phyloP scores from a whole-genome alignment of 1,140 invertebrate genomes.

The Drosophila auraria region DNA sequence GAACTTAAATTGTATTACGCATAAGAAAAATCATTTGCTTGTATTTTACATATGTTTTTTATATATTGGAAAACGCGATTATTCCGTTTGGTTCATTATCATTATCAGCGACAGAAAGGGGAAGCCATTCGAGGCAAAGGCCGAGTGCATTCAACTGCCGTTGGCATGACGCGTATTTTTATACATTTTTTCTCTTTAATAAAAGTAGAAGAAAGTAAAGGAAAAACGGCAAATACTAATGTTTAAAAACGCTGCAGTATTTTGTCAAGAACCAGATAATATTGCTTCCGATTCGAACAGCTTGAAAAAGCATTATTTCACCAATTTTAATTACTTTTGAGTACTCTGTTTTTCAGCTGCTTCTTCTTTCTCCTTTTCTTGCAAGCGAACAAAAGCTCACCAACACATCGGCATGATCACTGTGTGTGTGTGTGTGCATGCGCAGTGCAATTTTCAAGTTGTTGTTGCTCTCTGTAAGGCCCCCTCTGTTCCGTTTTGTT shows the following conservation, averaged over 20 bases:
- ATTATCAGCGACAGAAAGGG: conserved; percentile 56
- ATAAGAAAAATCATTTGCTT: conserved; percentile 1
- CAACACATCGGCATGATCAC: conserved; percentile 36
- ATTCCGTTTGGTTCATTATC: conserved; percentile 21
- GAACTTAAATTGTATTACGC: conserved; percentile 7
- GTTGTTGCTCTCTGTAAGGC: conserved; percentile 42
- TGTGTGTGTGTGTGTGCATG: conserved; percentile 65
- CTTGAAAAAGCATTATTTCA: conserved; percentile 12
- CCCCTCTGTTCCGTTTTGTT: conserved; percentile 38
- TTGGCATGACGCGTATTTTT: conserved; percentile 54
- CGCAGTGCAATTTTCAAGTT: conserved; percentile 66
- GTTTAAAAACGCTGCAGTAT: not conserved
- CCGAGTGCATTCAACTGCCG: conserved; percentile 72
- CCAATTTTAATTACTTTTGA: conserved; percentile 42
- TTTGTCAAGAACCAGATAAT: not conserved
- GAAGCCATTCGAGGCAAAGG: conserved; percentile 23
- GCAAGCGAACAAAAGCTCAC: conserved; percentile 73
- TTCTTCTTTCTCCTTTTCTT: conserved; percentile 40
- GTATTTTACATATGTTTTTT: not conserved
- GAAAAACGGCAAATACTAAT: not conserved
- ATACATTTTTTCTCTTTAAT: not conserved
- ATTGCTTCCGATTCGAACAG: not conserved
- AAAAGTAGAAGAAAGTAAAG: not conserved
- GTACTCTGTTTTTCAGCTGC: conserved; percentile 17
- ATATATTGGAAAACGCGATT: conserved; percentile 19